These are phyloP conservation scores for Phaetusa simplex DNA, from an alignment of 2,113 vertebrate genomes.

Conservation along the genomic window DNA sequence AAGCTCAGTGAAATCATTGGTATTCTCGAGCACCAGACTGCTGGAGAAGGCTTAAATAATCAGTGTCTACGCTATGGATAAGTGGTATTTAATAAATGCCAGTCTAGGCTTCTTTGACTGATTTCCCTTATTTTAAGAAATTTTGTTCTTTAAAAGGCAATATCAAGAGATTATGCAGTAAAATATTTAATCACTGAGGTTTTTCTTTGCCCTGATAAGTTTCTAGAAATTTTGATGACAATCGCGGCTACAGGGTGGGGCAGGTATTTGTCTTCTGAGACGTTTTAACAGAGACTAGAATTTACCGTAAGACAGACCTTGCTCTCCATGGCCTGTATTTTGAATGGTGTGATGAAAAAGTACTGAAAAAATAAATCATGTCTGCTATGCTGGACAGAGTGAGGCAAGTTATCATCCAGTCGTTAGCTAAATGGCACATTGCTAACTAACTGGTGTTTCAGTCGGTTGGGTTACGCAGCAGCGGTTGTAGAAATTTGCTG, in stretches of 20 bases:
- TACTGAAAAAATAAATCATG: background rate
- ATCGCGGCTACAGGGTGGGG: background rate
- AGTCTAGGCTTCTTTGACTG: background rate
- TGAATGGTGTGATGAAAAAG: background rate
- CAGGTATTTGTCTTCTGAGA: background rate
- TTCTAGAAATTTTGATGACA: background rate
- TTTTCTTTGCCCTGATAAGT: background rate
- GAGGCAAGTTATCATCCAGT: background rate
- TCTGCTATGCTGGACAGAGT: background rate
- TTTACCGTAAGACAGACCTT: background rate
- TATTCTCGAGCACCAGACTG: background rate
- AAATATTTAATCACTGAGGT: background rate
- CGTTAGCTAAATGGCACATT: background rate
- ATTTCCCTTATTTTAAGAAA: background rate
- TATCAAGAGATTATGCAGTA: background rate
- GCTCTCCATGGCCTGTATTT: background rate
- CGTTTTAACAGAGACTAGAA: background rate
- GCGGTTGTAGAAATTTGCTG: background rate
- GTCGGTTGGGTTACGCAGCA: background rate
- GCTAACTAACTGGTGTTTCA: background rate
- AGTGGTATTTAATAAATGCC: background rate
- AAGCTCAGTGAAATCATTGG: background rate
- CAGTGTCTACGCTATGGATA: fast-evolving
- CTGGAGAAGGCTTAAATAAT: background rate
- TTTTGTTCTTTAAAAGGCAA: background rate